Evolutionary conservation across 2,888 invertebrate genomes (phyloP).

Genomic region (Stenurella melanura): DNA sequence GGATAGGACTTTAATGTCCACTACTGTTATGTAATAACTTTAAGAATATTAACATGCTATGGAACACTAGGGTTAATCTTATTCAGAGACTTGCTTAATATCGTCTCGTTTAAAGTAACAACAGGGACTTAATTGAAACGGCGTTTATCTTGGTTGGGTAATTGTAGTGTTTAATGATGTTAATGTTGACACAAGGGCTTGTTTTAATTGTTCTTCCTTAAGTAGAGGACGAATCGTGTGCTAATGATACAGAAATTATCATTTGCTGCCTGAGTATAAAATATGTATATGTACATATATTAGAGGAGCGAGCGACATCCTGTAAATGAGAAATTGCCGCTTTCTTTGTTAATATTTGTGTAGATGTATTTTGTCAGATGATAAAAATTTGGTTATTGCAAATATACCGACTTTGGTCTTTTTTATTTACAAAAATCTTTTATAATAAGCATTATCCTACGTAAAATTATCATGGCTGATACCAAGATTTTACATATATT

Average conservation of each 20-base stretch:
- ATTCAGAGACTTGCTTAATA: not conserved
- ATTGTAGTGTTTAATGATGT: not conserved
- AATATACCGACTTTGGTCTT: too few relatives aligned
- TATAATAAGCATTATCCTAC: too few relatives aligned
- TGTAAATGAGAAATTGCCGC: too few relatives aligned
- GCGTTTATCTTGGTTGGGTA: not conserved
- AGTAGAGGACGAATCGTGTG: not conserved
- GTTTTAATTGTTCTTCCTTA: not conserved
- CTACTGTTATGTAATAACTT: not conserved
- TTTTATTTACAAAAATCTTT: too few relatives aligned
- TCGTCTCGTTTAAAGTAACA: not conserved
- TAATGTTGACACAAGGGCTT: not conserved
- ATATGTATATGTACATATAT: too few relatives aligned
- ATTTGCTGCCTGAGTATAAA: not conserved
- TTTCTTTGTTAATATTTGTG: too few relatives aligned
- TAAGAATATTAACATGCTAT: not conserved
- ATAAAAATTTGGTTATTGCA: too few relatives aligned
- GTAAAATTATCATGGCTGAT: too few relatives aligned
- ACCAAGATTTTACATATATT: too few relatives aligned
- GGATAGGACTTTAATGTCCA: too few relatives aligned
- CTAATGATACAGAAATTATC: not conserved
- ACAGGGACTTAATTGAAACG: not conserved
- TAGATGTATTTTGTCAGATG: too few relatives aligned
- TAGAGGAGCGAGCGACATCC: too few relatives aligned
- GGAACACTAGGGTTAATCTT: not conserved